Conservation (phyloP, 2,113 vertebrate genomes). For the Salvelinus namaycush region DNA sequence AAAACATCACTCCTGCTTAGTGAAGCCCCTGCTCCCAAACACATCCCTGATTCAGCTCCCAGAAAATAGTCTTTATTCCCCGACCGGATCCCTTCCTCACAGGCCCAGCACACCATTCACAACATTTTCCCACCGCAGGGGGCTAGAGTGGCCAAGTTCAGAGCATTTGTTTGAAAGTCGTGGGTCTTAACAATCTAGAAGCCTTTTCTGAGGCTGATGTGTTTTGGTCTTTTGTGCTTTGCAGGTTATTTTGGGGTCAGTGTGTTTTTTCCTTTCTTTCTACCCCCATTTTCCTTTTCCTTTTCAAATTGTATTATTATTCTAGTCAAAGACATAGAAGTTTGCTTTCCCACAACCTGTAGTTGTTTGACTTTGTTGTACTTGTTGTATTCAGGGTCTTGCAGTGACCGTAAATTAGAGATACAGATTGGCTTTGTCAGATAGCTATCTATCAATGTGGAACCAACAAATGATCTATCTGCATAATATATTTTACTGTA, state of each 20-base stretch:
- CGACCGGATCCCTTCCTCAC: constrained; percentile 50
- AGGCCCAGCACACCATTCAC: constrained; percentile 60
- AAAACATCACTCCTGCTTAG: constrained; percentile 47
- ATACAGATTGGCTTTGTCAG: not conserved
- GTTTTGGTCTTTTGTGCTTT: constrained; percentile 30
- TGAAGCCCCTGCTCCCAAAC: constrained; percentile 35
- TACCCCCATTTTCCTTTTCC: not conserved
- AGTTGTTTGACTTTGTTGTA: not conserved
- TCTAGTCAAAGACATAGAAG: not conserved
- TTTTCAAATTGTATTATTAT: not conserved
- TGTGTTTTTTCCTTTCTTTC: not conserved
- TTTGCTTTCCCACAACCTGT: not conserved
- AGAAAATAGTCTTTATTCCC: constrained; percentile 24
- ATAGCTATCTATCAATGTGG: not conserved
- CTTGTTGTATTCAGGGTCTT: not conserved
- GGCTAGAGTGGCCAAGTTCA: constrained; percentile 52
- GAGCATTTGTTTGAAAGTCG: constrained; percentile 54
- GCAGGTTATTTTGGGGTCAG: constrained; percentile 26
- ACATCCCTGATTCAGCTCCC: constrained; percentile 48
- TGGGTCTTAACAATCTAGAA: constrained; percentile 42
- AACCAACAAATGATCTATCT: not conserved
- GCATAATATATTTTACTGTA: not conserved
- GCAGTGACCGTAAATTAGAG: not conserved
- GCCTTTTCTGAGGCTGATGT: constrained; percentile 44
- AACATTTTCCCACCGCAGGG: constrained; percentile 67